Evolutionary conservation across 1,140 invertebrate species (phyloP).

Genomic region (Caerostris extrusa): DNA sequence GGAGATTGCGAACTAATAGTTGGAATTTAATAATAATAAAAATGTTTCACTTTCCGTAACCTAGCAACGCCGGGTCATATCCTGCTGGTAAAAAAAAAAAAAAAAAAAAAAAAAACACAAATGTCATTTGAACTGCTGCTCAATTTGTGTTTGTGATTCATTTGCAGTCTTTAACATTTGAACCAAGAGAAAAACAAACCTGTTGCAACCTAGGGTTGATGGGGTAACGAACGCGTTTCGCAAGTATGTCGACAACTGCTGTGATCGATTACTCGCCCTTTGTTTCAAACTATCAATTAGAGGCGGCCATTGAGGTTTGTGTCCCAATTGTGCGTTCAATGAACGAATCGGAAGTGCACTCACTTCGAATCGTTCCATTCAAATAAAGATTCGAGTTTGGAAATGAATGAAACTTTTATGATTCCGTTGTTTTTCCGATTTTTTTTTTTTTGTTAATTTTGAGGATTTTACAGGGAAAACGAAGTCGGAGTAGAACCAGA

Average conservation of each 20-base stretch:
- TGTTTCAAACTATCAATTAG: neutral
- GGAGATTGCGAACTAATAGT: too few species aligned
- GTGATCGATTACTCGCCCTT: neutral
- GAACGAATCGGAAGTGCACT: neutral
- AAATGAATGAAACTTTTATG: neutral
- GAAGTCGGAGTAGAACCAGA: too few species aligned
- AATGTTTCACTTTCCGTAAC: too few species aligned
- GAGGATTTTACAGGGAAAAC: too few species aligned
- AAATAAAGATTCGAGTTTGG: neutral
- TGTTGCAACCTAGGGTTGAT: neutral
- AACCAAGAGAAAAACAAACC: neutral
- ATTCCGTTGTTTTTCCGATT: neutral
- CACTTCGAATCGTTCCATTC: neutral
- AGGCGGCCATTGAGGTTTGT: neutral
- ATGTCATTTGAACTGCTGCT: too few species aligned
- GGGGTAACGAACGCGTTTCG: neutral
- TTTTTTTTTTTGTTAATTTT: too few species aligned
- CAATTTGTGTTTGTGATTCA: too few species aligned
- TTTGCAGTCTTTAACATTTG: neutral
- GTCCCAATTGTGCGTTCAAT: neutral
- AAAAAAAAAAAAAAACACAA: too few species aligned
- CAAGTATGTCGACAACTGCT: neutral
- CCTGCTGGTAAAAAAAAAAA: too few species aligned
- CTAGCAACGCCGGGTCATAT: too few species aligned
- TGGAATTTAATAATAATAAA: too few species aligned